Percentiles rank a stretch among this genome's conserved stretches.
Evolutionary conservation across 2,113 vertebrate species (phyloP).

Genomic region (Dryoscopus gambensis): DNA sequence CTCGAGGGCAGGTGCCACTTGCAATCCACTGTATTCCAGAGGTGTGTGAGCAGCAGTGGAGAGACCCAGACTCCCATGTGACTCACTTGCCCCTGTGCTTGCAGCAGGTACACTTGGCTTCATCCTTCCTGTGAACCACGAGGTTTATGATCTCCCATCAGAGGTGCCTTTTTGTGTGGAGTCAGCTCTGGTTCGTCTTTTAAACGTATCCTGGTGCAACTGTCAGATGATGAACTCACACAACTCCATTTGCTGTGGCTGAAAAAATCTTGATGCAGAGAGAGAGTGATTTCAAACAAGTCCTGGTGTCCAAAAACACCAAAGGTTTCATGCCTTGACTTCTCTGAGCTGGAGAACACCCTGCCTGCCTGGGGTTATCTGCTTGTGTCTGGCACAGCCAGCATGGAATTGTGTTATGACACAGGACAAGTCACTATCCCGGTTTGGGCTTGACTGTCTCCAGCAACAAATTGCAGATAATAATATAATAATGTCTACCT

Average conservation of each 20-base stretch:
- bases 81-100: accelerated
- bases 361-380: background rate
- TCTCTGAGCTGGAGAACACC: background rate
- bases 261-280: background rate
- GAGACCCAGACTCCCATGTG: accelerated
- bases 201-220: background rate
- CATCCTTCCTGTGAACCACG: accelerated
- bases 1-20: background rate
- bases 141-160: background rate
- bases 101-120: accelerated
- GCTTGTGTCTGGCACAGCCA: background rate
- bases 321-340: background rate
- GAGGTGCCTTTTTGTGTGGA: background rate
- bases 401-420: background rate
- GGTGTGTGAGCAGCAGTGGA: background rate
- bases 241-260: background rate
- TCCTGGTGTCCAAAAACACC: background rate
- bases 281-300: background rate
- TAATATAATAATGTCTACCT: background rate
- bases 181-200: background rate
- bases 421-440: background rate
- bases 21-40: accelerated
- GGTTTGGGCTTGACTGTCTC: background rate
- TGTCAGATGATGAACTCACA: background rate
- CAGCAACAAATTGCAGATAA: background rate